Percentiles rank a stretch among this genome's conserved stretches.
Evolutionary conservation across 2,888 invertebrate species (phyloP).

Genomic region (Ormia ochracea): DNA sequence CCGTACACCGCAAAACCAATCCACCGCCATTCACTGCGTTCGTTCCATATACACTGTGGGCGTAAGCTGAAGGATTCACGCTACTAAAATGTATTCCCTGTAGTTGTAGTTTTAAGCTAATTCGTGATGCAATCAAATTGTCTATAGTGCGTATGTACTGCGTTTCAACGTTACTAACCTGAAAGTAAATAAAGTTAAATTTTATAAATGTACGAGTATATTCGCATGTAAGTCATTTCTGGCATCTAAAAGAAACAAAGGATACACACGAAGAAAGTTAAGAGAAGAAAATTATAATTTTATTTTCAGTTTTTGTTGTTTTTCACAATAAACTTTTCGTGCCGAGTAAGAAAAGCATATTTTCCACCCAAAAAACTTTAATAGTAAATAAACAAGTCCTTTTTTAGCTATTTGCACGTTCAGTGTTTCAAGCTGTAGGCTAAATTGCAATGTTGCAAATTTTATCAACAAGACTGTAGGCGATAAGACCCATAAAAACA

Average conservation of each 20-base stretch:
- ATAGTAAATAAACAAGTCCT: constrained; percentile 1
- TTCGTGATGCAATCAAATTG: constrained; percentile 75
- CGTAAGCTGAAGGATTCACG: constrained; percentile 67
- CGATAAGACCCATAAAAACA: constrained; percentile 32
- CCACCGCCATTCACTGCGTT: constrained; percentile 71
- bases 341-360: neutral
- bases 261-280: neutral
- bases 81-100: constrained; percentile 76
- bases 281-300: neutral
- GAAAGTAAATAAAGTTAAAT: constrained; percentile 49
- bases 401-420: neutral
- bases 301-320: constrained; percentile 9
- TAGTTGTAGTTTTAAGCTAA: constrained; percentile 74
- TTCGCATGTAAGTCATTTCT: neutral
- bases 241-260: neutral
- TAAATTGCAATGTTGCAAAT: constrained; percentile 60
- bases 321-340: neutral
- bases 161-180: constrained; percentile 74
- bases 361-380: neutral
- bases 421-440: constrained; percentile 27
- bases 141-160: constrained; percentile 76
- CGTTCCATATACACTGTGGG: constrained; percentile 65
- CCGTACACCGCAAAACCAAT: constrained; percentile 84
- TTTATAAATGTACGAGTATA: no score
- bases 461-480: constrained; percentile 55